Base-by-base conservation (phyloP, 1,140 invertebrate species). In the Hypsibius dujardini region DNA sequence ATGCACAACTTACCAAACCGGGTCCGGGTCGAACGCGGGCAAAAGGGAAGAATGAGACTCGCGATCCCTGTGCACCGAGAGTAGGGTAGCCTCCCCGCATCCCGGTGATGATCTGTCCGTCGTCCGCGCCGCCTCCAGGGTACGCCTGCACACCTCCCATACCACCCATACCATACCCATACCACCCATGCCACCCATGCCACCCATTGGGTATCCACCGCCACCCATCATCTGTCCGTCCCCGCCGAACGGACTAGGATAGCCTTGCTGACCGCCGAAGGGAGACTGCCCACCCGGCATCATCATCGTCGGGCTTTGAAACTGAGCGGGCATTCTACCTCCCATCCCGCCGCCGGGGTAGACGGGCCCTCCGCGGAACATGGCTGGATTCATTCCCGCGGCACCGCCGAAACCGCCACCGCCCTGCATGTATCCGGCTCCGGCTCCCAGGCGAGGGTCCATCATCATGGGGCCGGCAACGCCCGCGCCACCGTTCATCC, bases 11-110 rank as follows among this genome's bases (percentile, higher is more conserved):
- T 28, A 56, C 50, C 7, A 56, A n/a, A 56, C 50, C 50, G 50
- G 50, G 50, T 12, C 50, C 50, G n/a, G 50, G 50, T 56, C 50
- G 50, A 56, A 56, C n/a, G 50, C 50, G 50, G 50, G 50, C 50
- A n/a, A 12, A 56, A 56, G 50, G 50, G 50, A 56, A 56, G n/a
- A 56, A 56, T 7, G 50, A 56, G 50, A 56, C 50, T 56, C 50
- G 7, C 7, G 7, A 12, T 56, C 7, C 7, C 7, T 56, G 7
- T 56, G 7, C 50, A 7, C 7, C n/a, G 7, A 56, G 7, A n/a
- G 7, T n/a, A 56, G 7, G 7, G 7, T 12, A 12, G n/a, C 50
- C 50, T 56, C 50, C 50, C 50, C 7, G 7, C 50, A 56, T 56
- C 7, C 50, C 50, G n/a, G 50, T 56, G 50, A 56, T 56, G 50